Conservation (phyloP, 2,888 invertebrate genomes). For the Dyspetes luteomarginatus region DNA sequence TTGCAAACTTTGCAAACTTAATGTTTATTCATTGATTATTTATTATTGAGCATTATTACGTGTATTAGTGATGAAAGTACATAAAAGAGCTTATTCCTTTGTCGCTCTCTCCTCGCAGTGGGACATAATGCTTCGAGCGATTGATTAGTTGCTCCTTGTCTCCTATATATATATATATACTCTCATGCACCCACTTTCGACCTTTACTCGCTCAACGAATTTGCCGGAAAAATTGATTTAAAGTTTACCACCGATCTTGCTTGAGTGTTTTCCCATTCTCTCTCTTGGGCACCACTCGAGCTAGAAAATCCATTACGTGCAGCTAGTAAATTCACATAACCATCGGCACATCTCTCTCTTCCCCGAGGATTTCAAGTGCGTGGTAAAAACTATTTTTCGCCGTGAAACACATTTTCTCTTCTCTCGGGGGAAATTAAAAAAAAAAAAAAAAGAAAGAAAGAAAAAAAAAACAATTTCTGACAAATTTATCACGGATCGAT, state of each 20-base stretch:
- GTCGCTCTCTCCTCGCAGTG: neutral
- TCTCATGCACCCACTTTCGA: neutral
- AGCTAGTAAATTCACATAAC: slow-evolving; percentile 44
- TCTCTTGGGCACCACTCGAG: slow-evolving; percentile 12
- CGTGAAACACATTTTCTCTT: neutral
- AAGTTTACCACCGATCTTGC: slow-evolving; percentile 37
- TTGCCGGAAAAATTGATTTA: slow-evolving; percentile 8
- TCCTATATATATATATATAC: neutral
- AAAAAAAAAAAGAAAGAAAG: too few species aligned
- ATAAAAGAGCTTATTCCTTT: too few species aligned
- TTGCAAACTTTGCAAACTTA: too few species aligned
- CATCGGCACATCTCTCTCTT: neutral
- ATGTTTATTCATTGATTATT: too few species aligned
- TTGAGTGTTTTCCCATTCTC: neutral
- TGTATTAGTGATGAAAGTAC: too few species aligned
- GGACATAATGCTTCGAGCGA: slow-evolving; percentile 20
- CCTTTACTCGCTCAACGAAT: neutral
- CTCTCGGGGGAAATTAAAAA: neutral
- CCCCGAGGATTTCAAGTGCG: slow-evolving; percentile 24
- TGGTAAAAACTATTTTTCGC: slow-evolving; percentile 32
- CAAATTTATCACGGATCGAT: too few species aligned
- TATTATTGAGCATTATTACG: too few species aligned
- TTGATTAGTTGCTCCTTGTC: slow-evolving; percentile 28
- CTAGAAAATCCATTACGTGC: slow-evolving; percentile 58
- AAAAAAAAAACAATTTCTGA: too few species aligned